Evolutionary conservation across 1,140 invertebrate species (phyloP), one percentile per base, ranked within the genome.

Genomic region (Choristoneura fumiferana): DNA sequence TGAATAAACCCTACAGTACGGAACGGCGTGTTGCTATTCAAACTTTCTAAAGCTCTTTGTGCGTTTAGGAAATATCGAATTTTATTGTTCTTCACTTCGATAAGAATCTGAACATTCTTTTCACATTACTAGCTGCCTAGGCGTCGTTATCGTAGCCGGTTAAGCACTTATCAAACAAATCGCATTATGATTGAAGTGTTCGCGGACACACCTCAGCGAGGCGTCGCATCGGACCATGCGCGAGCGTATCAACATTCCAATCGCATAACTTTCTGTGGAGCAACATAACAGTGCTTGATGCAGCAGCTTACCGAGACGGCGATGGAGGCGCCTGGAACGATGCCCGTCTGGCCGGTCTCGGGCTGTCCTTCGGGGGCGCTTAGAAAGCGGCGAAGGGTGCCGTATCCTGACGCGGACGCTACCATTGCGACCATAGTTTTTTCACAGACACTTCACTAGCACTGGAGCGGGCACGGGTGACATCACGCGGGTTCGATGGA

Each of bases 371-470:
- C 83, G 55, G 85, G 83, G 18, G 76, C 85, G 76, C 85, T 88
- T 29, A 89, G 71, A 66, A 87, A 89, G 53, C 85, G 81, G 73
- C 85, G 82, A 49, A 87, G 72, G 54, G 85, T 84, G 78, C 84
- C 85, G 71, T 85, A 86, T 75, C 85, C 85, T 65, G 84, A 88
- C 58, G 85, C 84, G 33, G 85, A 88, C 57, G 85, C 85, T 56
- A 88, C 81, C 84, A 86, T 88, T 29, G 83, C 81, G 73, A 88
- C 83, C 85, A 88, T 88, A 66, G 66, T 79, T 33, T 12, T 3
- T 4, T n/a, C 53, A 37, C 56, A 38, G 15, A 15, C 18, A 37
- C 18, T 39, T 15, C 58, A 59, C 58, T 39, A 49, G 58, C 74
- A 79, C 78, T 71, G 66, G 61, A n/a, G n/a, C n/a, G n/a, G 45